Conservation (phyloP, 1,140 invertebrate species). For the Polyergus mexicanus region DNA sequence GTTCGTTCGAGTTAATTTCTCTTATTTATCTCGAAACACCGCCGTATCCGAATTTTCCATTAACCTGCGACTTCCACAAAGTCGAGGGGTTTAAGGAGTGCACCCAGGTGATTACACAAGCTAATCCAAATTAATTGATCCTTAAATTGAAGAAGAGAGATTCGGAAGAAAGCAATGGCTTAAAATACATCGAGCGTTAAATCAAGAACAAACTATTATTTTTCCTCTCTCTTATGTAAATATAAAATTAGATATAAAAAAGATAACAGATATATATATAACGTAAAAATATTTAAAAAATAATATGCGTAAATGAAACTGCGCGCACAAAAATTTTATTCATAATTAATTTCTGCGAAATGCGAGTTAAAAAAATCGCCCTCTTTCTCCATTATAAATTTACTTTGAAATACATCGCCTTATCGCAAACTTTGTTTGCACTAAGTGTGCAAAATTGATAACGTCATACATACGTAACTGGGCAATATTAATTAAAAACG, state of each 20-base stretch:
- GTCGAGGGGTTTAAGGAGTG: conserved; percentile 34
- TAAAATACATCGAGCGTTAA: background rate
- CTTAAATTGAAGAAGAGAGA: conserved; percentile 14
- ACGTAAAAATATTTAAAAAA: conserved; percentile 13
- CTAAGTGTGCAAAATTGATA: conserved; percentile 13
- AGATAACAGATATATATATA: background rate
- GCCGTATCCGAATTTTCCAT: conserved; percentile 59
- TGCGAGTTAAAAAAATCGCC: background rate
- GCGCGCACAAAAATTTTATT: background rate
- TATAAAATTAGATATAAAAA: background rate
- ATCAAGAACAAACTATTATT: background rate
- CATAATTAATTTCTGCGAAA: background rate
- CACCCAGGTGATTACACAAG: conserved; percentile 40
- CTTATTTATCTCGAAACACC: conserved; percentile 61
- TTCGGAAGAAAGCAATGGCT: conserved; percentile 39
- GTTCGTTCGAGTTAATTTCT: conserved; percentile 56
- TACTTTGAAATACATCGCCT: background rate
- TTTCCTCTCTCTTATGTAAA: background rate
- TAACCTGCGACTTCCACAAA: conserved; percentile 41
- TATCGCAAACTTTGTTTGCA: conserved; percentile 36
- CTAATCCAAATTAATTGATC: conserved; percentile 61
- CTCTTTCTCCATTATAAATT: conserved; percentile 1
- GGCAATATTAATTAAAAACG: conserved; percentile 30
- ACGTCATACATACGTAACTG: background rate
- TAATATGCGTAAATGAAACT: background rate